phyloP scores from a whole-genome alignment of 1,140 invertebrate genomes.

The Lepidotrigona ventralis region DNA sequence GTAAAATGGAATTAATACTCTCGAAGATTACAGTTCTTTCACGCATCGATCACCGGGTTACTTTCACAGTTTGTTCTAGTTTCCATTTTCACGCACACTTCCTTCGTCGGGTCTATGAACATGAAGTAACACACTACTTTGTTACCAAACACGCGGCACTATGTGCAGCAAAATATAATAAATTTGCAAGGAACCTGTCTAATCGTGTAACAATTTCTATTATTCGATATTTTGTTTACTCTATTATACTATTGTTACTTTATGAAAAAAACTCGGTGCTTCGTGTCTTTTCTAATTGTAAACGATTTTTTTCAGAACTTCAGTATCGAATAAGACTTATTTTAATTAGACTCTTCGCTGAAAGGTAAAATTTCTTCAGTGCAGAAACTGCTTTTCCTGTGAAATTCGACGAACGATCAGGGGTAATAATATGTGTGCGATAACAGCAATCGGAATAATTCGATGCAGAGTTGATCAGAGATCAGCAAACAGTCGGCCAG shows the following conservation, averaged over 20 bases:
- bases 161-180: too few relatives aligned
- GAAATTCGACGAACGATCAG: background rate
- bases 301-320: too few relatives aligned
- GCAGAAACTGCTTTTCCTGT: background rate
- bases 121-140: background rate
- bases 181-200: background rate
- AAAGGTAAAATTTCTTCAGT: background rate
- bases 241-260: background rate
- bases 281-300: background rate
- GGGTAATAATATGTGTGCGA: too few relatives aligned
- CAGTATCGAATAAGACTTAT: background rate
- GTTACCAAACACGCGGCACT: background rate
- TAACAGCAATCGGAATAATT: too few relatives aligned
- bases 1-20: constrained; percentile 3
- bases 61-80: constrained; percentile 1
- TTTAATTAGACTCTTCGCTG: background rate
- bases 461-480: background rate
- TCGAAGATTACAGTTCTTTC: background rate
- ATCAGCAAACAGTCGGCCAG: background rate
- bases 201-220: background rate
- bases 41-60: background rate
- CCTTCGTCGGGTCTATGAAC: too few relatives aligned
- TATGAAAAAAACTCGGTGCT: background rate
- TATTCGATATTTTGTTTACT: background rate
- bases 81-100: background rate